phyloP scores from a whole-genome alignment of 2,113 vertebrate species.

The Mus musculus region DNA sequence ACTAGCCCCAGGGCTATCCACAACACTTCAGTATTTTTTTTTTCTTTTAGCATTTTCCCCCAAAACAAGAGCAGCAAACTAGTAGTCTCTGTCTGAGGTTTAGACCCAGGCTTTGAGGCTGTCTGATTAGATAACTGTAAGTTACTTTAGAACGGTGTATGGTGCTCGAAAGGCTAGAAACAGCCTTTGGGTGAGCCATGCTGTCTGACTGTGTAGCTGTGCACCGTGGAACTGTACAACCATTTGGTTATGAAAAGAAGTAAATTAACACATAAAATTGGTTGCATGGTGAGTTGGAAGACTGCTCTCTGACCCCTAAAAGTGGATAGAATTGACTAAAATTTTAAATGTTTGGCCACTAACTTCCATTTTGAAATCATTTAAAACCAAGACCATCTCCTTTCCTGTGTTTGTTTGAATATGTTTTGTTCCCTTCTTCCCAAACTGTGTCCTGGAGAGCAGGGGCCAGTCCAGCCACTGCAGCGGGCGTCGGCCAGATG shows the following conservation, averaged over 20 bases:
- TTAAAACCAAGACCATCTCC: neutral
- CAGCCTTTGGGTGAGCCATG: neutral
- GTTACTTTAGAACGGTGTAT: neutral
- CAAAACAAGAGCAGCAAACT: neutral
- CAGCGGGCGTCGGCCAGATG: neutral
- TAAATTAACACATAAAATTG: neutral
- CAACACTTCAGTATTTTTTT: neutral
- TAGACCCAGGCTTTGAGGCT: neutral
- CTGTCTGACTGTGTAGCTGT: neutral
- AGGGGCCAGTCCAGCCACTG: neutral
- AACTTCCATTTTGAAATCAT: slow-evolving; percentile 21
- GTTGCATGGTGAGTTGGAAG: neutral
- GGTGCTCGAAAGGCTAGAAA: neutral
- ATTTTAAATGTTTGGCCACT: neutral
- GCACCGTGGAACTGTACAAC: neutral
- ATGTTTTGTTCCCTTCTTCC: neutral
- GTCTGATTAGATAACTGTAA: neutral
- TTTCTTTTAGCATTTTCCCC: neutral
- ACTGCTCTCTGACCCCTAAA: neutral
- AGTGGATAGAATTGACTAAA: neutral
- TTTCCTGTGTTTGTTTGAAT: neutral
- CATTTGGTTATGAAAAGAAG: neutral
- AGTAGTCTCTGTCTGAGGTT: neutral
- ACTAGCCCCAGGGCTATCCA: too few species aligned
- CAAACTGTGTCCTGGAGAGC: neutral